Evolutionary conservation across 1,140 invertebrate genomes (phyloP).

Genomic region (Bilobella aurantiaca): DNA sequence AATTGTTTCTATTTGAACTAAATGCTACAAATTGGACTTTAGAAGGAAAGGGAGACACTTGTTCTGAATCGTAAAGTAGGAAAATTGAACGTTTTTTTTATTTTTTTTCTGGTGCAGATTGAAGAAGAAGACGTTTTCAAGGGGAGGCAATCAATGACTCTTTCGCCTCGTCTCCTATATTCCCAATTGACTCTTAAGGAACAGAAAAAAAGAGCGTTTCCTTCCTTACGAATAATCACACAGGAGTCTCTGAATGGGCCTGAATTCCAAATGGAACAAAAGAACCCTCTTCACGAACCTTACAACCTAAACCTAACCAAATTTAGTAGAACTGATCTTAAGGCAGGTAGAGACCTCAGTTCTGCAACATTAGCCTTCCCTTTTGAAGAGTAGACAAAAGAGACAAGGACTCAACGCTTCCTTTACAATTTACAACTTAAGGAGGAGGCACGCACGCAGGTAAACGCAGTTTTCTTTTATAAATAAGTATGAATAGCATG

Average conservation of each 20-base stretch:
- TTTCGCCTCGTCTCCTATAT: background rate
- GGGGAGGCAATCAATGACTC: background rate
- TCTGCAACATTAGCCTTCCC: too few relatives aligned
- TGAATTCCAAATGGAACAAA: background rate
- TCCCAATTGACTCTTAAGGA: constrained; percentile 6
- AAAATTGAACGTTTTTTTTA: background rate
- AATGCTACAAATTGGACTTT: constrained; percentile 1
- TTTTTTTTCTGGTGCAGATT: too few relatives aligned
- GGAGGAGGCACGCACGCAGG: too few relatives aligned
- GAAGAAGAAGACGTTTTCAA: background rate
- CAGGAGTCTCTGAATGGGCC: background rate
- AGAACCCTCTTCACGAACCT: too few relatives aligned
- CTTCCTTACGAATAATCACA: background rate
- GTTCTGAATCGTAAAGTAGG: constrained; percentile 2
- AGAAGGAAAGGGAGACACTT: constrained; percentile 4
- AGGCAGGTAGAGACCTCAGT: too few relatives aligned
- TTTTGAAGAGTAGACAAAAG: too few relatives aligned
- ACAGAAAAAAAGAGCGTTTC: background rate
- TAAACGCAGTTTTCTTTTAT: too few relatives aligned
- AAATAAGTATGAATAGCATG: too few relatives aligned
- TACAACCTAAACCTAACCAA: too few relatives aligned
- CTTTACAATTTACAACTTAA: too few relatives aligned
- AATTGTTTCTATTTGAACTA: background rate
- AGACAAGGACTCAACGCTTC: too few relatives aligned
- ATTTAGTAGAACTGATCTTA: too few relatives aligned